Evolutionary conservation across 2,888 invertebrate species (phyloP).

Genomic region (Limnephilus marmoratus): DNA sequence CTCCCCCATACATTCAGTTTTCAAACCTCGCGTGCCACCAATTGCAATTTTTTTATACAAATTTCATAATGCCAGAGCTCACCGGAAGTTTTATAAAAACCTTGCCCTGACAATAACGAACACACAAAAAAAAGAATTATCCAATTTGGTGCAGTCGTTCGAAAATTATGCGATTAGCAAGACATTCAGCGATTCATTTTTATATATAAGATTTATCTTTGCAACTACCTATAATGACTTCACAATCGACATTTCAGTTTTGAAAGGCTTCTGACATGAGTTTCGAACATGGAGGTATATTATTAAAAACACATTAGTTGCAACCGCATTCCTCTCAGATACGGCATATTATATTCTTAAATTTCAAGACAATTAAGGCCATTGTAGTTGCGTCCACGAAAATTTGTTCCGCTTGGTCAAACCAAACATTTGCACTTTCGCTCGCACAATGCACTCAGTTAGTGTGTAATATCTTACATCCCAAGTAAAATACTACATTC

Average conservation of each 20-base stretch:
- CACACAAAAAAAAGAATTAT: too few relatives aligned
- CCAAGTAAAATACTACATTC: background rate
- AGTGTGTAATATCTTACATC: background rate
- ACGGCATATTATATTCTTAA: background rate
- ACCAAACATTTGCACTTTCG: background rate
- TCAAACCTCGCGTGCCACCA: too few relatives aligned
- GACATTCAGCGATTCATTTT: too few relatives aligned
- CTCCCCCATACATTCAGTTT: too few relatives aligned
- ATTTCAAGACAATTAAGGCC: background rate
- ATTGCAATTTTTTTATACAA: too few relatives aligned
- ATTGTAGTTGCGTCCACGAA: background rate
- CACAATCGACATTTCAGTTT: background rate
- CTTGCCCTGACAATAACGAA: too few relatives aligned
- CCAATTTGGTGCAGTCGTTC: too few relatives aligned
- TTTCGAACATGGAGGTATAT: background rate
- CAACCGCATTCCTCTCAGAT: background rate
- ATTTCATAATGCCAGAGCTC: too few relatives aligned
- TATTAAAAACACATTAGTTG: background rate
- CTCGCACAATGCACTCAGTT: background rate
- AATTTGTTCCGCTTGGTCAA: background rate
- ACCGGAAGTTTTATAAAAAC: too few relatives aligned
- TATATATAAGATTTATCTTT: too few relatives aligned
- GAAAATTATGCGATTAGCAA: too few relatives aligned
- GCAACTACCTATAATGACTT: background rate
- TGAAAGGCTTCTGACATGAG: background rate